These are phyloP conservation scores for Drosophila tsacasi DNA, from an alignment of 1,140 invertebrate genomes.

Conservation along the genomic window DNA sequence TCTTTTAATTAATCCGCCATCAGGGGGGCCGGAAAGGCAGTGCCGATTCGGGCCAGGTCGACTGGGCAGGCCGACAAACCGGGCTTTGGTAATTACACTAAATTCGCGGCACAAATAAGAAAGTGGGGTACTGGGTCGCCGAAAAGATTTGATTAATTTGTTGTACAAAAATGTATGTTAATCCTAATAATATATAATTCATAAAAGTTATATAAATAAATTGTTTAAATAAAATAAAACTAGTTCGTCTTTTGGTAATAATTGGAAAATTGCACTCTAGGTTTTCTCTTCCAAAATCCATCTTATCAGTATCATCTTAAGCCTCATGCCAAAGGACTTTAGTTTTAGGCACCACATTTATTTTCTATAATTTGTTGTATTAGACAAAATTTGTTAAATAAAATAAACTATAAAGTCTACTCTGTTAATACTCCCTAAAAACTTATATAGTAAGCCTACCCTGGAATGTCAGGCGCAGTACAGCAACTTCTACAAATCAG, in stretches of 20 bases:
- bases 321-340: neutral
- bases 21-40: conserved; percentile 7
- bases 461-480: neutral
- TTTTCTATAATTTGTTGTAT: neutral
- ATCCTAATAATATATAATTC: neutral
- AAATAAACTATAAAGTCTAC: neutral
- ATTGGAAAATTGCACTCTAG: neutral
- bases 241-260: neutral
- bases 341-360: neutral
- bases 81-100: conserved; percentile 2
- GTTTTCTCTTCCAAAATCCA: neutral
- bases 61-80: neutral
- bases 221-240: neutral
- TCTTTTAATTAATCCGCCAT: conserved; percentile 56
- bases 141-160: neutral
- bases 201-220: neutral
- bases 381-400: neutral
- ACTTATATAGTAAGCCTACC: neutral
- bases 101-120: neutral
- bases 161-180: too few relatives aligned
- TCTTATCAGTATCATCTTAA: neutral
- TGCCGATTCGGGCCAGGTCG: conserved; percentile 11
- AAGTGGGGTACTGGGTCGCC: neutral
- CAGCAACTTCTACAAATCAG: neutral
- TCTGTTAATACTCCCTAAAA: accelerated